Conservation (phyloP, 2,113 vertebrate species). For the Takifugu flavidus region DNA sequence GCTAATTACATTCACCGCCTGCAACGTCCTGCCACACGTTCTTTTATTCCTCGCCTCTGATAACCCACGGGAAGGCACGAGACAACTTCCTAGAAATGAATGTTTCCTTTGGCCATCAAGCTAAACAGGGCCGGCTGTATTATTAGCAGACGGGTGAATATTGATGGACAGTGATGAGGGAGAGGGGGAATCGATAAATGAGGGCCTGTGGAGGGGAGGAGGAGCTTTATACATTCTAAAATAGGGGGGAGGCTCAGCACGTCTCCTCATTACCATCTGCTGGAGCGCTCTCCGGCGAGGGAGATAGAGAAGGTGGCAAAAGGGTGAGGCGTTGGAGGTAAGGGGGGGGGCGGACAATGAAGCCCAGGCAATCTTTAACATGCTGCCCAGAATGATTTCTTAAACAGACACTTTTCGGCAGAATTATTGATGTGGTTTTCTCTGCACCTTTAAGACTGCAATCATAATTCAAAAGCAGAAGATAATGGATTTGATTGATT, state of each 20-base stretch:
- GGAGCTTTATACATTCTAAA: slow-evolving; percentile 33
- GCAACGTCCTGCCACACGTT: slow-evolving; percentile 46
- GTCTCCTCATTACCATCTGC: slow-evolving; percentile 50
- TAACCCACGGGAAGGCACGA: slow-evolving; percentile 39
- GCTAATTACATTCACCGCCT: slow-evolving; percentile 49
- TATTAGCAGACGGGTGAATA: slow-evolving; percentile 46
- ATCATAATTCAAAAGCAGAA: slow-evolving; percentile 33
- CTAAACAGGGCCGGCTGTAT: slow-evolving; percentile 35
- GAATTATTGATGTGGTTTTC: slow-evolving; percentile 16
- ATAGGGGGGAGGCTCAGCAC: slow-evolving; percentile 18
- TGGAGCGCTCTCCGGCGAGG: slow-evolving; percentile 19
- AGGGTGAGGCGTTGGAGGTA: background rate
- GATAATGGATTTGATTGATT: slow-evolving; percentile 43
- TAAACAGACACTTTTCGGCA: slow-evolving; percentile 1
- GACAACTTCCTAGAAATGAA: slow-evolving; percentile 43
- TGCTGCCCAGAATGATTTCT: slow-evolving; percentile 8
- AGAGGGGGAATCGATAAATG: slow-evolving; percentile 41
- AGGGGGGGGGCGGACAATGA: slow-evolving; percentile 3
- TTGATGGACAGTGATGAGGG: slow-evolving; percentile 56
- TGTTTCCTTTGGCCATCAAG: slow-evolving; percentile 36
- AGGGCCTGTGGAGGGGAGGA: slow-evolving; percentile 13
- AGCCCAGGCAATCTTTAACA: slow-evolving; percentile 4
- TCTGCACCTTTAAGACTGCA: slow-evolving; percentile 4
- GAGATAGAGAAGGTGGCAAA: background rate
- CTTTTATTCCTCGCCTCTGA: slow-evolving; percentile 38